phyloP scores from a whole-genome alignment of 2,797 vertebrate genomes.

The Arvicola amphibius region DNA sequence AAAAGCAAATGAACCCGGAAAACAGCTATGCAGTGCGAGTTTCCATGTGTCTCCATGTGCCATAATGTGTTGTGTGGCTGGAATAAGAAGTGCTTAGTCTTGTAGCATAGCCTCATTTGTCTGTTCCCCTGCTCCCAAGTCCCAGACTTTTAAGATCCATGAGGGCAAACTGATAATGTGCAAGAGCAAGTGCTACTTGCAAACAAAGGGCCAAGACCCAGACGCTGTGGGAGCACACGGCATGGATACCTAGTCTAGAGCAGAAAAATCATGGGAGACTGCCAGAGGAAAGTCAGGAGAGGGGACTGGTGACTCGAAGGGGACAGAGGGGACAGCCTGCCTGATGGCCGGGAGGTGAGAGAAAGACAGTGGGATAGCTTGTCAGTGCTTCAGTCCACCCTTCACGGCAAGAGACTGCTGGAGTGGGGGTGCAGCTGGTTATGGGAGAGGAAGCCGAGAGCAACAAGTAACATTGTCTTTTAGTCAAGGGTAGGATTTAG shows the following conservation, averaged over 20 bases:
- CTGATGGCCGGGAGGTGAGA: background rate
- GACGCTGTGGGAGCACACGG: background rate
- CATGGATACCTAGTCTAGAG: background rate
- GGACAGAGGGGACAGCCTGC: background rate
- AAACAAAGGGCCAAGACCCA: background rate
- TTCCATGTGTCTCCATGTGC: background rate
- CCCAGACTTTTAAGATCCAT: background rate
- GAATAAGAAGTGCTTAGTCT: background rate
- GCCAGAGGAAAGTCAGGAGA: background rate
- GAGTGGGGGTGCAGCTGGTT: background rate
- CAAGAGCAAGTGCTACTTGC: background rate
- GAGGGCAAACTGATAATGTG: background rate
- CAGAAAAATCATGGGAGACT: background rate
- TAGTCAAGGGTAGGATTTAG: background rate
- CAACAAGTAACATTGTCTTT: background rate
- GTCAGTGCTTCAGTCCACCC: background rate
- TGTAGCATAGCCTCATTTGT: background rate
- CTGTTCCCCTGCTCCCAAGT: background rate
- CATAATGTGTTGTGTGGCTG: background rate
- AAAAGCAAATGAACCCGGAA: background rate
- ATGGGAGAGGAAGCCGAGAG: background rate
- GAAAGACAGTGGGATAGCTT: background rate
- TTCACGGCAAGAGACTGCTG: background rate
- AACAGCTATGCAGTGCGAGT: background rate
- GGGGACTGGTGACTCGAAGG: background rate